Base-by-base conservation (phyloP, 2,797 vertebrate genomes). In the Pantherophis vulpinus region DNA sequence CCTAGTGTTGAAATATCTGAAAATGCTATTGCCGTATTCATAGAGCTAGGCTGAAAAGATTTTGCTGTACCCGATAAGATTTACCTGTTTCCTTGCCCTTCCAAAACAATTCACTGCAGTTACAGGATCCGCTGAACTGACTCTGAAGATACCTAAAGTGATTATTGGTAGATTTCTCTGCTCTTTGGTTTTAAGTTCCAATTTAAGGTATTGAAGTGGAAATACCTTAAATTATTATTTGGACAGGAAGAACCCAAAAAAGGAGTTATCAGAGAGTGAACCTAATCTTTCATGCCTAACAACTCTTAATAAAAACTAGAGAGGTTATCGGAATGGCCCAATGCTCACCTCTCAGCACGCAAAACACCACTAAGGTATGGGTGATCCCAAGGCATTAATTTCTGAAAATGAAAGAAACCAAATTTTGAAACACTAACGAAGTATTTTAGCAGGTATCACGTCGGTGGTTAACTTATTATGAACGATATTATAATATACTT, bases 381-480 rank as follows among this genome's bases (percentile, higher is more conserved):
- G 87, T 99, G 99, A 97, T 99, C 99, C 99, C 99, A 99, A 0
- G 99, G 99, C 99, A 99, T 99, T 66, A 99, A 94, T 93, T 98
- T 98, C 99, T 99, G 93, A 87, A 92, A 96, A 93, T 27, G 88
- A 0, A 97, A 95, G 89, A 94, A 94, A 92, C 70, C 87, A 96
- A 61, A 51, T 95, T 94, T 13, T 87, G 92, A 93, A 74, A 92
- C 83, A 51, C 91, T n/a, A 87, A 93, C 7, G 13, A 23, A 91
- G 12, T 54, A 12, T 25, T 90, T 86, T 90, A 86, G 25, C 10
- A n/a, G 56, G 23, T 51, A 59, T 59, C 54, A 23, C 13, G 37
- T 5, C 12, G 4, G 6, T 11, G 25, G 66, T 89, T n/a, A 79
- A 51, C 3, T 79, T 79, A 59, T 14, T 88, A 59, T 13, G 12